Conservation (phyloP, 2,888 invertebrate genomes). For the Chymomyza fuscimana region DNA sequence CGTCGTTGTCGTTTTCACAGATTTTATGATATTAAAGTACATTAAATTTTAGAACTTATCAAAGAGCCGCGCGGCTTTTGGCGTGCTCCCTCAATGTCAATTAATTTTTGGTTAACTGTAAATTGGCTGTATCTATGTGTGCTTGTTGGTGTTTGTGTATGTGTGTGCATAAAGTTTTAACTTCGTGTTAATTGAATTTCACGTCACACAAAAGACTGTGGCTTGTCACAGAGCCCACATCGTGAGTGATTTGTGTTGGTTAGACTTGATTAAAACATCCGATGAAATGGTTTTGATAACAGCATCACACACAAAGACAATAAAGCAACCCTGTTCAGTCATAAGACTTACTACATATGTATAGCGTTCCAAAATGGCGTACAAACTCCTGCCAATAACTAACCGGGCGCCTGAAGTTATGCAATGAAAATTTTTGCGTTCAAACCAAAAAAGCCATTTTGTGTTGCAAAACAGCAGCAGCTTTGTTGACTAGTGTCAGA, state of each 20-base stretch:
- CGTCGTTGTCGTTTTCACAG: constrained; percentile 43
- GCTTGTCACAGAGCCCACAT: constrained; percentile 40
- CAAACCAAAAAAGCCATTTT: constrained; percentile 1
- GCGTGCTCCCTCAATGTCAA: constrained; percentile 52
- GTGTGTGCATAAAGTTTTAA: neutral
- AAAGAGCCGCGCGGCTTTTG: constrained; percentile 38
- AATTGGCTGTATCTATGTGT: constrained; percentile 54
- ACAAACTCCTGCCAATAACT: neutral
- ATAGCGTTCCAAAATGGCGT: neutral
- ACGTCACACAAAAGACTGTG: constrained; percentile 60
- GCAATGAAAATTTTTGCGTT: neutral
- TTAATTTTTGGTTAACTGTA: constrained; percentile 72
- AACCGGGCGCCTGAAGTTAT: neutral
- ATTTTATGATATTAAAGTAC: constrained; percentile 64
- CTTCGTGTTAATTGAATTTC: constrained; percentile 62
- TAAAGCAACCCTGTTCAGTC: neutral
- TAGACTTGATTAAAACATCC: constrained; percentile 38
- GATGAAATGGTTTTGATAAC: constrained; percentile 21
- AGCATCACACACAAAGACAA: neutral
- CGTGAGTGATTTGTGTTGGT: constrained; percentile 25
- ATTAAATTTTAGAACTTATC: constrained; percentile 69
- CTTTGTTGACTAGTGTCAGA: neutral
- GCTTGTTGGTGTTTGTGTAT: neutral
- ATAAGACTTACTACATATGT: neutral
- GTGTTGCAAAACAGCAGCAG: neutral